Conservation (phyloP, 1,140 invertebrate genomes). For the Bombus sibiricus region DNA sequence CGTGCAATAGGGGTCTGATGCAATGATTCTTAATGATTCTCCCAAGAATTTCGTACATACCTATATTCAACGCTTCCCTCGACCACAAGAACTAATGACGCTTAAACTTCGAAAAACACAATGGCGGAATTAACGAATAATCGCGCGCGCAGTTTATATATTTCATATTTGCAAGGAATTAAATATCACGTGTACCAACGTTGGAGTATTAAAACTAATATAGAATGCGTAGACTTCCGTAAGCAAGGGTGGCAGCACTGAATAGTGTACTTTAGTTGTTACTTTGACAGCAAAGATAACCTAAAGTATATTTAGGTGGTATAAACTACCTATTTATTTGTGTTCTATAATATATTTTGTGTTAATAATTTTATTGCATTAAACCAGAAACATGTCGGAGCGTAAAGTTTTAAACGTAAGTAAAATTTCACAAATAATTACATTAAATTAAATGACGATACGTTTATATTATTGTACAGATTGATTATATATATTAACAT, state of each 20-base stretch:
- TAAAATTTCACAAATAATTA: slow-evolving; percentile 70
- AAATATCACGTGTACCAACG: background rate
- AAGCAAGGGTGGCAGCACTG: background rate
- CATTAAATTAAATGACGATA: background rate
- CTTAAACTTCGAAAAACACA: background rate
- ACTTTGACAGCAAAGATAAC: slow-evolving; percentile 12
- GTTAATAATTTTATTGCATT: background rate
- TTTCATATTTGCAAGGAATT: background rate
- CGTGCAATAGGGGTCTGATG: no score
- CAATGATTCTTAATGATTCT: background rate
- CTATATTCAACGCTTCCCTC: background rate
- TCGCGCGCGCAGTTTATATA: background rate
- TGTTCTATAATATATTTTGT: background rate
- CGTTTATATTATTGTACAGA: slow-evolving; percentile 15
- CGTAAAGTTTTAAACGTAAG: slow-evolving; percentile 96
- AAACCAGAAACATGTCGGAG: slow-evolving; percentile 88
- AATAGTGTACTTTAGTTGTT: background rate
- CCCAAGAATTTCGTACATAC: background rate
- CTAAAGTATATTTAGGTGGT: background rate
- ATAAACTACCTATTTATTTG: background rate
- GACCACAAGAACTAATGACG: background rate
- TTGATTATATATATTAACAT: slow-evolving; percentile 15
- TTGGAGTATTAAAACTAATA: no score
- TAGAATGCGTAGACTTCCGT: no score
- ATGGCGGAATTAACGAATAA: background rate